These are phyloP conservation scores for Dione juno DNA, from an alignment of 2,888 invertebrate genomes.

Conservation along the genomic window DNA sequence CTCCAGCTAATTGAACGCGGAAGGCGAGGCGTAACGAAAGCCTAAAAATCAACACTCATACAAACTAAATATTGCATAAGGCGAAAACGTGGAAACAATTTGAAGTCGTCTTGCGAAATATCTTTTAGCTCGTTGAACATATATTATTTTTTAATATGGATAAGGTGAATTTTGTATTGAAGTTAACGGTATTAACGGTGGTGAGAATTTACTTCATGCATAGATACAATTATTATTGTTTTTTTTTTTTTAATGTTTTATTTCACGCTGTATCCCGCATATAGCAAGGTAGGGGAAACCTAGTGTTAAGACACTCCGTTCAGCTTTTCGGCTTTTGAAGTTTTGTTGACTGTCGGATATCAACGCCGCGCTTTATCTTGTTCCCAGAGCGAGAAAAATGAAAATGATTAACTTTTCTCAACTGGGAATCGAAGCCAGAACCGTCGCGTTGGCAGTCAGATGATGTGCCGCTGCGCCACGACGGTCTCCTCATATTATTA, in stretches of 20 bases:
- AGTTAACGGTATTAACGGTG: too few relatives aligned
- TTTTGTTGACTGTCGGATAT: background rate
- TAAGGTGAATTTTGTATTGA: too few relatives aligned
- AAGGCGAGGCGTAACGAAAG: conserved; percentile 18
- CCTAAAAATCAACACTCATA: conserved; percentile 16
- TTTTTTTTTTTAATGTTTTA: background rate
- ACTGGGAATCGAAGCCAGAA: background rate
- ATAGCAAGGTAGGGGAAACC: background rate
- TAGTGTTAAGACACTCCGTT: background rate
- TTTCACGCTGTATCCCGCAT: background rate
- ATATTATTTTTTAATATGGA: background rate
- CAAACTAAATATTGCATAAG: conserved; percentile 22
- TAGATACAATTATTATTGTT: background rate
- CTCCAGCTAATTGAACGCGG: conserved; percentile 14
- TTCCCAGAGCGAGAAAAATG: background rate
- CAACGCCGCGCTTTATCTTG: background rate
- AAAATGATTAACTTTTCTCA: background rate
- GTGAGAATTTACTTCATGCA: too few relatives aligned
- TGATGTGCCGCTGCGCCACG: too few relatives aligned
- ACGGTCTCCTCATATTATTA: too few relatives aligned
- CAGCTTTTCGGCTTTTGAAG: background rate
- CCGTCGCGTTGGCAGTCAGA: background rate
- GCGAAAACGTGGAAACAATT: conserved; percentile 15
- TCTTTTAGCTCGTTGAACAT: background rate
- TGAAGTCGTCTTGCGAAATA: conserved; percentile 3